phyloP scores from a whole-genome alignment of 2,113 vertebrate genomes.

The Mus pahari region DNA sequence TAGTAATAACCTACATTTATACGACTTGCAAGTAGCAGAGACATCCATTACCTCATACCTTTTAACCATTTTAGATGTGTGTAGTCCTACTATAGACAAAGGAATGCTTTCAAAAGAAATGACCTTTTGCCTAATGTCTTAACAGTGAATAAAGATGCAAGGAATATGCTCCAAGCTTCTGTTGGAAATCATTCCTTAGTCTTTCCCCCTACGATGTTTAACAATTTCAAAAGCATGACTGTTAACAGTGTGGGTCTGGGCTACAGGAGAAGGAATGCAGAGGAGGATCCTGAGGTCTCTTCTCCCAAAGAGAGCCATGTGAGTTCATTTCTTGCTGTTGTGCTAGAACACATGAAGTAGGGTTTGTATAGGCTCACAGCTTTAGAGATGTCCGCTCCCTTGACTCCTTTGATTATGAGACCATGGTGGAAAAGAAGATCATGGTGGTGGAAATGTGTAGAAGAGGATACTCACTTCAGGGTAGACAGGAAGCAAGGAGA shows the following conservation, averaged over 20 bases:
- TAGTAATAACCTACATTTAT: slow-evolving; percentile 43
- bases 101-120: neutral
- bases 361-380: neutral
- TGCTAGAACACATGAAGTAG: neutral
- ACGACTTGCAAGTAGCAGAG: slow-evolving; percentile 39
- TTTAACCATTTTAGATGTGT: neutral
- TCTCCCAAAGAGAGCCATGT: neutral
- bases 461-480: neutral
- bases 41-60: slow-evolving; percentile 13
- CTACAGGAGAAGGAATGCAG: neutral
- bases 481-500: neutral
- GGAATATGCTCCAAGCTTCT: neutral
- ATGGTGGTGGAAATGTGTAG: neutral
- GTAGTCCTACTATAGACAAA: neutral
- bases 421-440: too few species aligned
- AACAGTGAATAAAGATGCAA: neutral
- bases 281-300: neutral
- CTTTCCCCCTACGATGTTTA: neutral
- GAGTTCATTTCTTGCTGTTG: neutral
- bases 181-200: neutral
- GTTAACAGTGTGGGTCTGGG: neutral
- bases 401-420: neutral
- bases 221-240: neutral
- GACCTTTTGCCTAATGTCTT: neutral
- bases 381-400: neutral